Conservation (phyloP, 2,113 vertebrate genomes). For the Chaenogobius annularis region DNA sequence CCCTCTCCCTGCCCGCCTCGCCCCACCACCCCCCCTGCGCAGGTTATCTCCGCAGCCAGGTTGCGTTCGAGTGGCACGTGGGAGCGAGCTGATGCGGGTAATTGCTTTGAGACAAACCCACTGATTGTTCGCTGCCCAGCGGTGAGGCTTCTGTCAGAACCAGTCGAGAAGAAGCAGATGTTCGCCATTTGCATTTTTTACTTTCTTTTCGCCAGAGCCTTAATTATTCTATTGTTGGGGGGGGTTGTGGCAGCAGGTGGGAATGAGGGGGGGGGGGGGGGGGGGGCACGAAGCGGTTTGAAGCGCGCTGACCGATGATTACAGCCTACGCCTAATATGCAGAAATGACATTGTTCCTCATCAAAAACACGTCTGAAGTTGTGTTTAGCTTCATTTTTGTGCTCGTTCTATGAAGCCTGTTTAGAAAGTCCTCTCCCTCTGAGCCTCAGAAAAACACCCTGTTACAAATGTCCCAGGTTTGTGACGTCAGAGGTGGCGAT, state of each 20-base stretch:
- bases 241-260: slow-evolving; percentile 14
- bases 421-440: too few species aligned
- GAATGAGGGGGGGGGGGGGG: slow-evolving; percentile 16
- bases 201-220: slow-evolving; percentile 35
- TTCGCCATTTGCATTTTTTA: slow-evolving; percentile 41
- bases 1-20: not conserved
- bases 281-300: slow-evolving; percentile 13
- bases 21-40: slow-evolving; percentile 5
- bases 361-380: too few species aligned
- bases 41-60: slow-evolving; percentile 18
- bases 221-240: slow-evolving; percentile 49
- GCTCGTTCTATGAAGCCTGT: too few species aligned
- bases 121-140: slow-evolving; percentile 42
- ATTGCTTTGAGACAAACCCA: slow-evolving; percentile 56
- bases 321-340: not conserved
- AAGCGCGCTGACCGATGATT: slow-evolving; percentile 22
- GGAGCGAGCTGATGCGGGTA: slow-evolving; percentile 42
- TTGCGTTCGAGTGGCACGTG: slow-evolving; percentile 24
- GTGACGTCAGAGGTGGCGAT: too few species aligned
- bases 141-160: slow-evolving; percentile 30
- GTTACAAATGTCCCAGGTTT: too few species aligned
- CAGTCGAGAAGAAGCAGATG: slow-evolving; percentile 40
- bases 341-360: too few species aligned
- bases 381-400: too few species aligned
- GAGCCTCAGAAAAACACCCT: too few species aligned